Conservation (phyloP, 2,888 invertebrate genomes). For the Electrophaes corylata region DNA sequence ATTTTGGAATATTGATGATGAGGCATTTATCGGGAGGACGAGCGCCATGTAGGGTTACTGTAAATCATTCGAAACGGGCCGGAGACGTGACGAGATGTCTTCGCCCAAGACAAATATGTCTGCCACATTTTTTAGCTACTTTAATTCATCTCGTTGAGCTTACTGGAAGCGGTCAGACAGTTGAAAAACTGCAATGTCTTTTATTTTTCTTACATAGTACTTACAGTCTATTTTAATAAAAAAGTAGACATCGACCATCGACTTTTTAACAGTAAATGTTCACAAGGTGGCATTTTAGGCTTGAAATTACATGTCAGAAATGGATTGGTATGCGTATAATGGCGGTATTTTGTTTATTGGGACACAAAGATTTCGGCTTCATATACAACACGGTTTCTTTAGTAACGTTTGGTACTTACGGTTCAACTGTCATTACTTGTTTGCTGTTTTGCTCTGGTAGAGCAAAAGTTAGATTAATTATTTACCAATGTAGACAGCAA, state of each 20-base stretch:
- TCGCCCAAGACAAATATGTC: constrained; percentile 76
- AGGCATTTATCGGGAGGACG: constrained; percentile 82
- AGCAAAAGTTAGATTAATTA: no score
- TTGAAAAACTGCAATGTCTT: constrained; percentile 53
- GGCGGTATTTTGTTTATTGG: constrained; percentile 23
- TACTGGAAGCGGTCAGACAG: constrained; percentile 56
- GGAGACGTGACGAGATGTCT: constrained; percentile 81
- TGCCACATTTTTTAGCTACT: constrained; percentile 72
- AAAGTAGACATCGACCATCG: constrained; percentile 13
- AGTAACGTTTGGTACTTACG: no score
- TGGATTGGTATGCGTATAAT: constrained; percentile 28
- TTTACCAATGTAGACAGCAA: no score
- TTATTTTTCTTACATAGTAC: constrained; percentile 43
- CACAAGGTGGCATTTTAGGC: constrained; percentile 27
- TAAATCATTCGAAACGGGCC: constrained; percentile 80
- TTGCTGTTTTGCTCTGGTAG: no score
- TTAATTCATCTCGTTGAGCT: constrained; percentile 68
- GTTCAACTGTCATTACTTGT: no score
- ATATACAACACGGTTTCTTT: constrained; percentile 15
- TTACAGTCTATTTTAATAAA: constrained; percentile 33
- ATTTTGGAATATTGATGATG: constrained; percentile 84
- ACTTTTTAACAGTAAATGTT: constrained; percentile 35
- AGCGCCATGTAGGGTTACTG: constrained; percentile 77
- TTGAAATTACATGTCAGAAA: constrained; percentile 28
- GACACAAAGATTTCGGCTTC: constrained; percentile 8